These are phyloP conservation scores for Bovichtus diacanthus DNA, from an alignment of 2,797 vertebrate species.

Conservation along the genomic window DNA sequence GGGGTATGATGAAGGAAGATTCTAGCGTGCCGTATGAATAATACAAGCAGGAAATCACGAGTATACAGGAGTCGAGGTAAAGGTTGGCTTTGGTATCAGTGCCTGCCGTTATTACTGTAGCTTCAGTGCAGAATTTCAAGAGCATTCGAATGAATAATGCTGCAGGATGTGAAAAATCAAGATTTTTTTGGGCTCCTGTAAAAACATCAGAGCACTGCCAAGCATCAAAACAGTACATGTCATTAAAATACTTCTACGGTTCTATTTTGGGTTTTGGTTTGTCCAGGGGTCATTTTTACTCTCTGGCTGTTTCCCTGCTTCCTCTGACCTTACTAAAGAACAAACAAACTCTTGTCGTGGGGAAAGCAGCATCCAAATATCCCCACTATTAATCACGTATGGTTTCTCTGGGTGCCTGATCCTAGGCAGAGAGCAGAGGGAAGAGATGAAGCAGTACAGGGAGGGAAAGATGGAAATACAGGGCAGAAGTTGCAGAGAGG, in stretches of 20 bases:
- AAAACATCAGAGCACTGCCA: conserved; percentile 39
- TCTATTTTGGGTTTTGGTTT: conserved; percentile 64
- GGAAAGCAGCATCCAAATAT: conserved; percentile 45
- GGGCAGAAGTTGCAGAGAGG: conserved; percentile 10
- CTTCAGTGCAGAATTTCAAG: conserved; percentile 5
- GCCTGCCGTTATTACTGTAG: neutral
- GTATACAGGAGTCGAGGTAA: conserved; percentile 1
- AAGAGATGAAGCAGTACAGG: neutral
- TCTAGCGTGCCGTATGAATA: conserved; percentile 18
- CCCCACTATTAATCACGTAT: conserved; percentile 40
- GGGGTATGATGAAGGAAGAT: conserved; percentile 20
- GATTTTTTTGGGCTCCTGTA: conserved; percentile 10
- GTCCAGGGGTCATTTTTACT: conserved; percentile 56
- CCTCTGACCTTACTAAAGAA: conserved; percentile 54
- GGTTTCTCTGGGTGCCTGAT: conserved; percentile 11
- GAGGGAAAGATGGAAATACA: conserved; percentile 1
- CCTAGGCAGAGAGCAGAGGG: neutral
- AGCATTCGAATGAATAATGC: conserved; percentile 30
- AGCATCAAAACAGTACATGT: conserved; percentile 42
- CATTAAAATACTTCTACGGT: conserved; percentile 55
- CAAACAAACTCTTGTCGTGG: conserved; percentile 46
- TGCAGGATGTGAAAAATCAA: conserved; percentile 35
- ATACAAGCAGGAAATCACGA: conserved; percentile 10
- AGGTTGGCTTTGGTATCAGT: neutral
- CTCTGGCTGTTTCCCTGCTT: conserved; percentile 49